Base-by-base conservation (phyloP, 2,888 invertebrate species). In the Thera britannica region DNA sequence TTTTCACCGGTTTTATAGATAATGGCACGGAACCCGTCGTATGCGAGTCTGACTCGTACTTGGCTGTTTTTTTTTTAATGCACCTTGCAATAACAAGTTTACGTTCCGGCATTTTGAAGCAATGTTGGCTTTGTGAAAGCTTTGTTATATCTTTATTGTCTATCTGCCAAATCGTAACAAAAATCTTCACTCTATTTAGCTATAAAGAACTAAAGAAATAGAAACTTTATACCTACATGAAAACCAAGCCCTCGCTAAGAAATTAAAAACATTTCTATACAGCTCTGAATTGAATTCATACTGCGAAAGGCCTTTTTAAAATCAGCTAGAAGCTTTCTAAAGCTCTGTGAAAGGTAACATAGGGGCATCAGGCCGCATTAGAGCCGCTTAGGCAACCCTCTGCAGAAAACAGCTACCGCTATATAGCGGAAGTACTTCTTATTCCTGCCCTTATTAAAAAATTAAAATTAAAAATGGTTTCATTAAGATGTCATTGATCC, bases 301-400 rank as follows among this genome's bases (percentile, higher is more conserved):
- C 41, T 8, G 38, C 58, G 46, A 65, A 69, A 65, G 56, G 35
- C 52, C 62, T 57, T 65, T 69, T 65, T 41, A 44, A 66, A 62
- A 69, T 69, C 59, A 66, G 38, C 69, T 66, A 52, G 68, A 62
- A 57, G 58, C 54, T 65, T 68, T 65, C 48, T 55, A 65, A 62
- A 65, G 62, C 55, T 52, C 38, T 56, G 36, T 58, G 59, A 68
- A 65, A 56, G 56, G 58, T 58, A 65, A 55, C 62, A 60, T 58
- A 58, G 55, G 51, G n/a, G 69, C 55, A 69, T 62, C 59, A 58
- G 62, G 62, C 63, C 54, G 65, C 58, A 62, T 63, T 68, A 68
- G 64, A 62, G 41, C 44, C 46, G 48, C 61, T 58, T 65, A 68
- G 61, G n/a, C 8, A 49, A n/a, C 48, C 2, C 3, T 59, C 35